phyloP scores from a whole-genome alignment of 2,113 vertebrate genomes.

The Cyprinodon variegatus region DNA sequence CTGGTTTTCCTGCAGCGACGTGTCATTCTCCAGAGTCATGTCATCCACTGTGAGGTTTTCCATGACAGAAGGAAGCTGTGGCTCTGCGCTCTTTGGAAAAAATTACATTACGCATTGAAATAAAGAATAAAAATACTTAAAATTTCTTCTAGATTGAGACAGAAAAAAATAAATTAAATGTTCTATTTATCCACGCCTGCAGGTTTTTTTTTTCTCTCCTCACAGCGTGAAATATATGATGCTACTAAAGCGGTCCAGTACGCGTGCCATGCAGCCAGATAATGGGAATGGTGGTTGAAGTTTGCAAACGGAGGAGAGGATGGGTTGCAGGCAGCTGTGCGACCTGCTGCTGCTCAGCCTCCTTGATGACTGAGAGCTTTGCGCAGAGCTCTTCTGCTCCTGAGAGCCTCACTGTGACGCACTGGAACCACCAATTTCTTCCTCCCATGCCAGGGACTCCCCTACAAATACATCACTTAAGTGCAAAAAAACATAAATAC shows the following conservation, averaged over 20 bases:
- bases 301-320: conserved; percentile 37
- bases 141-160: neutral
- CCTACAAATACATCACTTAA: neutral
- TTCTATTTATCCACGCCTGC: conserved; percentile 15
- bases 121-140: neutral
- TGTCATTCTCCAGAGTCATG: conserved; percentile 85
- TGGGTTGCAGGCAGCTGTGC: conserved; percentile 40
- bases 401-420: conserved; percentile 21
- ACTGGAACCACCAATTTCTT: conserved; percentile 3
- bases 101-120: conserved; percentile 8
- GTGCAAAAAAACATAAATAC: too few relatives aligned
- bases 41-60: conserved; percentile 62
- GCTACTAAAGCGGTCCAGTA: neutral
- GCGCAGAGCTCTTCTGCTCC: conserved; percentile 40
- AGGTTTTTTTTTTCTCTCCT: neutral
- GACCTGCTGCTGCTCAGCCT: conserved; percentile 44
- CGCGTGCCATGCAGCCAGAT: neutral
- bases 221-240: conserved; percentile 6
- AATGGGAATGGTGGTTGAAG: conserved; percentile 29
- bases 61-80: conserved; percentile 33
- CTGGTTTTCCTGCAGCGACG: conserved; percentile 78
- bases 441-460: neutral
- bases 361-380: conserved; percentile 45
- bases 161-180: neutral
- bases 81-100: conserved; percentile 11